Conservation (phyloP, 2,888 invertebrate genomes). For the Drosophila kanekoi region DNA sequence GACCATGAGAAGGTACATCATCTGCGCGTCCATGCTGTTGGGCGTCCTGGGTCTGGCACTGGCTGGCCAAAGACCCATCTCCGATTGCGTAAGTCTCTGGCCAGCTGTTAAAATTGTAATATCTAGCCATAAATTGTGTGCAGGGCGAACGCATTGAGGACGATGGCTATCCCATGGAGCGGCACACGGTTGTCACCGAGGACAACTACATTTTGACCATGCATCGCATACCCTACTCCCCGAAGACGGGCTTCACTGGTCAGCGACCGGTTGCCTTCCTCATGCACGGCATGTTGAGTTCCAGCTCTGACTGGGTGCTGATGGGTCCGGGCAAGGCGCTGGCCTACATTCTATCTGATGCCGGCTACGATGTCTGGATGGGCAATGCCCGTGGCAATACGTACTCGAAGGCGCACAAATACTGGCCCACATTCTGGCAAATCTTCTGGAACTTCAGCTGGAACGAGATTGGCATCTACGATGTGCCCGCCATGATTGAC, state of each 20-base stretch:
- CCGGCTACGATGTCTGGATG: constrained; percentile 92
- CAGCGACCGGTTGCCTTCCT: constrained; percentile 73
- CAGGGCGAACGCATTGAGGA: constrained; percentile 75
- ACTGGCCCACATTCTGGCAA: constrained; percentile 78
- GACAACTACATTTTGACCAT: constrained; percentile 93
- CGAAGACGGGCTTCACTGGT: constrained; percentile 38
- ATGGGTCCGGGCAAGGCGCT: constrained; percentile 73
- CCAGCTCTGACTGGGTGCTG: constrained; percentile 76
- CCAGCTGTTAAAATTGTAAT: not conserved
- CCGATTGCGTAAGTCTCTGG: constrained; percentile 71
- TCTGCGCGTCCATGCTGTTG: constrained; percentile 44
- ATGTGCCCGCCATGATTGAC: constrained; percentile 94
- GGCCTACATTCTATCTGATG: constrained; percentile 87
- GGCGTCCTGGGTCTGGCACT: constrained; percentile 38
- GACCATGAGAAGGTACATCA: constrained; percentile 45
- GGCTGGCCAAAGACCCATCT: constrained; percentile 67
- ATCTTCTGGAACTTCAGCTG: constrained; percentile 87
- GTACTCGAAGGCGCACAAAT: constrained; percentile 86
- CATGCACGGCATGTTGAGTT: constrained; percentile 79
- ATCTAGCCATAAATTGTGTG: not conserved
- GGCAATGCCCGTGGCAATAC: constrained; percentile 92
- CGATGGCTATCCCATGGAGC: constrained; percentile 88
- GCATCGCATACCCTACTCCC: constrained; percentile 90
- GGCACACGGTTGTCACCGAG: constrained; percentile 89
- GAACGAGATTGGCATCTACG: constrained; percentile 94